These are phyloP conservation scores for Podarcis siculus DNA, from an alignment of 2,797 vertebrate genomes.

Conservation along the genomic window DNA sequence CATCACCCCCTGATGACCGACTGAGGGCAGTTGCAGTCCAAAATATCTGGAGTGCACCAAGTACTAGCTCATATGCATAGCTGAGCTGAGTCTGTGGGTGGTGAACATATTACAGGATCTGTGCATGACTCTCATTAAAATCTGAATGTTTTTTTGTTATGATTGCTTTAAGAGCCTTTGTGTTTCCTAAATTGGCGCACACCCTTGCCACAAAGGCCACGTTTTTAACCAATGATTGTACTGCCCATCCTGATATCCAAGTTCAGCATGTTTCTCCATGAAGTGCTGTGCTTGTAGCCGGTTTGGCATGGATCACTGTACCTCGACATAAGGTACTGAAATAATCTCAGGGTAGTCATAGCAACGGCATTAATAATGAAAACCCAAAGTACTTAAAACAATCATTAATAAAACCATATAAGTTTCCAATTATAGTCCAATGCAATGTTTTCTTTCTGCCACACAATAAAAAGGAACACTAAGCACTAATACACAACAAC, in stretches of 20 bases:
- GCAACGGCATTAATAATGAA: constrained; percentile 28
- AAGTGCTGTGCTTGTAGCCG: not conserved
- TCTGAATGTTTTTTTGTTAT: not conserved
- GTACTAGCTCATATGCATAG: not conserved
- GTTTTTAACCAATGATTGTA: not conserved
- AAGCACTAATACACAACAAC: not conserved
- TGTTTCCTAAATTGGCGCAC: not conserved
- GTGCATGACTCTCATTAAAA: not conserved
- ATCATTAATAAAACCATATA: constrained; percentile 24
- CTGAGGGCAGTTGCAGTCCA: no score
- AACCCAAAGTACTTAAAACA: constrained; percentile 12
- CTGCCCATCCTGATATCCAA: not conserved
- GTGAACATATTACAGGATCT: not conserved
- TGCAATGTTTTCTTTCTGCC: not conserved
- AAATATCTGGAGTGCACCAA: no score
- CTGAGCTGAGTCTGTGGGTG: no score
- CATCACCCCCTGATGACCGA: no score
- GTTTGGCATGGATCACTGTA: constrained; percentile 4
- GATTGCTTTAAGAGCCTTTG: not conserved
- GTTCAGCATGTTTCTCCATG: not conserved
- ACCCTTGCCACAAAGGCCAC: not conserved
- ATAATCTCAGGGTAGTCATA: constrained; percentile 26
- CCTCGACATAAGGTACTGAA: constrained; percentile 26
- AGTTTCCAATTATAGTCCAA: constrained; percentile 8
- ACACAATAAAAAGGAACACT: constrained; percentile 10